Evolutionary conservation across 2,888 invertebrate genomes (phyloP).

Genomic region (Thelaira solivaga): DNA sequence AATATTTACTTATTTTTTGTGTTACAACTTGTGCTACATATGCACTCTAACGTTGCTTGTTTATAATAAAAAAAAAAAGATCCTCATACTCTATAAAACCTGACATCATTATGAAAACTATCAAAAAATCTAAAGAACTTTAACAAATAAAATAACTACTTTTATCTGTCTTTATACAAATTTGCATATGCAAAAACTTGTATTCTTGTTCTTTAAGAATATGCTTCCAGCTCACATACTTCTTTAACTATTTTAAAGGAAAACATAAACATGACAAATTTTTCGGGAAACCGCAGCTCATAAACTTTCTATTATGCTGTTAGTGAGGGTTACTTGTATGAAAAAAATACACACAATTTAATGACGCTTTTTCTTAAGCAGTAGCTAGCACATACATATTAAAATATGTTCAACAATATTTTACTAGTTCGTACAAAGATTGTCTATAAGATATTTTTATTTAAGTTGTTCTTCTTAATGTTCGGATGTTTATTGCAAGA

Average conservation of each 20-base stretch:
- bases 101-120: no score
- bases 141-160: no score
- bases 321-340: not conserved
- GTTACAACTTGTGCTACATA: no score
- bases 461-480: slow-evolving; percentile 1
- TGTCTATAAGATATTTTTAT: not conserved
- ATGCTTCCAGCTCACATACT: no score
- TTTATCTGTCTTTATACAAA: no score
- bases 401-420: not conserved
- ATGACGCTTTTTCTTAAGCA: not conserved
- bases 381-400: not conserved
- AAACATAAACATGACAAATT: slow-evolving; percentile 43
- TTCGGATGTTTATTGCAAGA: slow-evolving; percentile 20
- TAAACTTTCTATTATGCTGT: slow-evolving; percentile 40
- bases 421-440: not conserved
- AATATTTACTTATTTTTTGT: no score
- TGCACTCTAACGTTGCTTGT: no score
- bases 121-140: no score
- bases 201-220: no score
- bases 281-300: slow-evolving; percentile 33
- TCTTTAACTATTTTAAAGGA: not conserved
- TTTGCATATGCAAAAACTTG: no score
- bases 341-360: not conserved
- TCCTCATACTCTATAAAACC: no score
- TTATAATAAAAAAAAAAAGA: no score